Base-by-base conservation (phyloP, 2,797 vertebrate genomes). In the Eurystomus glaucurus region DNA sequence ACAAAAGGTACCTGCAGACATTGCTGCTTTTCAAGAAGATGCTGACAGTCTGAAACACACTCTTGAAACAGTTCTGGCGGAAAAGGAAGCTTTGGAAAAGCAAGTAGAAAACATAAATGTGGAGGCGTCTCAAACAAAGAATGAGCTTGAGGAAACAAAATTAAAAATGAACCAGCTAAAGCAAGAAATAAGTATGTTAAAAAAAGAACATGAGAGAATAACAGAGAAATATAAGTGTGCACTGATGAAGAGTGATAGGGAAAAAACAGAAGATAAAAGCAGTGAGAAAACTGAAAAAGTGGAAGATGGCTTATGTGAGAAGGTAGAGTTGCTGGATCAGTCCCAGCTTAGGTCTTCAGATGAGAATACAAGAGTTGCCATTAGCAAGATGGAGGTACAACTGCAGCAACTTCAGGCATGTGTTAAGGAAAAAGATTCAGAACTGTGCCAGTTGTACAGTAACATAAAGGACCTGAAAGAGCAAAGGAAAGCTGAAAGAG, bases 341-440 rank as follows among this genome's bases (percentile, higher is more conserved):
- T 98, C 98, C 43, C 96, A 98, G 43, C 65, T 98, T 11, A 96
- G 76, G 50, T 98, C 98, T 69, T 95, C 98, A 43, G 98, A 98
- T 96, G 98, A 99, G 96, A 98, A 96, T 9, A 97, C 98, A 14
- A 77, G 89, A 20, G 95, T 94, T 57, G 93, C 95, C 80, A 96
- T 99, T 79, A 97, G 95, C 28, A 97, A 95, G 79, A 66, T 99
- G 88, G 97, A 98, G 31, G 25, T 72, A 35, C 96, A 97, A 22
- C 96, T 99, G 77, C 97, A 98, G 45, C 98, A 99, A 29, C 98
- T 99, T 5, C 98, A 99, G 88, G 92, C 84, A 23, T 88, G 96
- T 58, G 57, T 99, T 25, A 92, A 92, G 22, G 97, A 99, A 93
- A 99, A 98, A 90, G 99, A 99, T 90, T 76, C 93, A 12, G 98